These are phyloP conservation scores for Selenia dentaria DNA, from an alignment of 2,888 invertebrate genomes.

Conservation along the genomic window DNA sequence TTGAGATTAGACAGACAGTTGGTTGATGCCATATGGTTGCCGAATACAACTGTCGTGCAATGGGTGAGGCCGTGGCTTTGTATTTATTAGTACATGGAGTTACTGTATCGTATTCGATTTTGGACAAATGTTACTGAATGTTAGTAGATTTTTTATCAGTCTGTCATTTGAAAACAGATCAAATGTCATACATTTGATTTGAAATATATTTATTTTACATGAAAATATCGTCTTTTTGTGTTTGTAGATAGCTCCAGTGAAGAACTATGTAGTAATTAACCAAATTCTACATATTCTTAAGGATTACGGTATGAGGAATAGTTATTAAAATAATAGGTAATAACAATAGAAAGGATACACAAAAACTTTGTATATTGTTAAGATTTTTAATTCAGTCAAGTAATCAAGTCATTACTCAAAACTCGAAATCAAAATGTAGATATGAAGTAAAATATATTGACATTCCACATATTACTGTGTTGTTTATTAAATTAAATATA, in stretches of 20 bases:
- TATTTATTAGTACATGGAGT: conserved; percentile 70
- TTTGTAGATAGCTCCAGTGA: conserved; percentile 82
- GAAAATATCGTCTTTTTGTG: conserved; percentile 80
- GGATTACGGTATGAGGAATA: conserved; percentile 50
- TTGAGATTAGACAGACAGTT: conserved; percentile 17
- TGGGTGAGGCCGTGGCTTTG: conserved; percentile 52
- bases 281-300: conserved; percentile 55
- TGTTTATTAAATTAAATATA: conserved; percentile 71
- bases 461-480: conserved; percentile 81
- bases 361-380: conserved; percentile 74
- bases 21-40: conserved; percentile 31
- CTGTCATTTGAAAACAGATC: conserved; percentile 78
- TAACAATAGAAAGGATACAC: conserved; percentile 56
- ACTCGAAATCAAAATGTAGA: conserved; percentile 79
- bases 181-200: conserved; percentile 85
- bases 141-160: conserved; percentile 83
- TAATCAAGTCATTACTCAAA: too few species aligned
- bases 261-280: conserved; percentile 60
- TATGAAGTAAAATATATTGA: conserved; percentile 83
- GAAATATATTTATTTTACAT: conserved; percentile 84
- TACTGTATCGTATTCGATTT: conserved; percentile 80
- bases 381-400: conserved; percentile 75
- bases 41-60: conserved; percentile 54
- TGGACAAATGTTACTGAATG: conserved; percentile 81
- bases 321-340: conserved; percentile 34